phyloP scores from a whole-genome alignment of 23 tunicate species.

The Diplosoma virens region DNA sequence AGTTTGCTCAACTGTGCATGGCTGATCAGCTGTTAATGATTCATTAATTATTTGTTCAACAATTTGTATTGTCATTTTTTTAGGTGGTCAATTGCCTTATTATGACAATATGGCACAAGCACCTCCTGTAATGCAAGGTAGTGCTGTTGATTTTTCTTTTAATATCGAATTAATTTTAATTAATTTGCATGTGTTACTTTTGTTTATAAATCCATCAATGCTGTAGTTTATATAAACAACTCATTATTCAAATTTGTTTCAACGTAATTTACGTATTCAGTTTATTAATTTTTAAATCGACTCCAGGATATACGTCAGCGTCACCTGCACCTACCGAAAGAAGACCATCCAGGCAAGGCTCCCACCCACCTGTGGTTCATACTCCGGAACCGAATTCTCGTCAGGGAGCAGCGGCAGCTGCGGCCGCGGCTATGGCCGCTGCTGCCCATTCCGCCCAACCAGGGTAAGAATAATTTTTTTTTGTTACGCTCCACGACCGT shows the following conservation, averaged over 20 bases:
- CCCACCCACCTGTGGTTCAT: conserved; percentile 19
- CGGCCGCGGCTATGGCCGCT: conserved; percentile 83
- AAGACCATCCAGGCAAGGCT: conserved; percentile 70
- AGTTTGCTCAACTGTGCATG: neutral
- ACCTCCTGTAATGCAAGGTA: conserved; percentile 36
- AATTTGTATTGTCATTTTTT: neutral
- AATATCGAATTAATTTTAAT: too few relatives aligned
- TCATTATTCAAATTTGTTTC: too few relatives aligned
- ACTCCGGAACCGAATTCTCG: conserved; percentile 15
- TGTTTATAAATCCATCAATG: too few relatives aligned
- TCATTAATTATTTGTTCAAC: too few relatives aligned
- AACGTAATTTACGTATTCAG: too few relatives aligned
- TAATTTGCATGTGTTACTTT: too few relatives aligned
- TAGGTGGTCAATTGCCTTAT: conserved; percentile 32
- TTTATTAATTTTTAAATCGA: too few relatives aligned
- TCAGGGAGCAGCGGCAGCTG: conserved; percentile 89
- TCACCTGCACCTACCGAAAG: conserved; percentile 68
- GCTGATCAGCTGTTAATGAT: too few relatives aligned
- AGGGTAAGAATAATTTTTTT: conserved; percentile 33
- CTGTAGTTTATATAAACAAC: too few relatives aligned
- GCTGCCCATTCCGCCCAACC: conserved; percentile 87
- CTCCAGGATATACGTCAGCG: conserved; percentile 15
- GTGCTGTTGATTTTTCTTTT: neutral
- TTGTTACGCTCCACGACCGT: neutral
- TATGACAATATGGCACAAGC: conserved; percentile 36